These are phyloP conservation scores for Neodiprion virginianus DNA, from an alignment of 1,140 invertebrate species.

Conservation along the genomic window DNA sequence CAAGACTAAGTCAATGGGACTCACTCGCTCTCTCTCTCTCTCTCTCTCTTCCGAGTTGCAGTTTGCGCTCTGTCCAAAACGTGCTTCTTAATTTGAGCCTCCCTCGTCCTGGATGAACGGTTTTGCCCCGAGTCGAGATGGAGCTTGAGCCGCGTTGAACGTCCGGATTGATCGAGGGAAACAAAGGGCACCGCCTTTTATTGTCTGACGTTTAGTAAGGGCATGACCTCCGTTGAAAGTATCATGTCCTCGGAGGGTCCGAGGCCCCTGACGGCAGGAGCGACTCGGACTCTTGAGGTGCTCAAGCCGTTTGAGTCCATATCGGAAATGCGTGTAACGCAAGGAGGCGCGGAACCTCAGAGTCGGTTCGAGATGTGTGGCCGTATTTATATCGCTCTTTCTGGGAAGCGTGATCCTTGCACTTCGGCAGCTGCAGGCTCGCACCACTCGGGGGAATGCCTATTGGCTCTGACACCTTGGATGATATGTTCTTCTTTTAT, in stretches of 20 bases:
- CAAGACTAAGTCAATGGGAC: no score
- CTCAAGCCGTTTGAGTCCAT: slow-evolving; percentile 8
- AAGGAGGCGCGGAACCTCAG: background rate
- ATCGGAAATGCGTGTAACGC: no score
- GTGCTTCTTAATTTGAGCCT: no score
- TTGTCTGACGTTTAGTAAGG: slow-evolving; percentile 46
- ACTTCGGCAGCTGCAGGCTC: slow-evolving; percentile 9
- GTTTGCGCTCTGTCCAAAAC: no score
- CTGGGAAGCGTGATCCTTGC: slow-evolving; percentile 16
- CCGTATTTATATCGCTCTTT: slow-evolving; percentile 13
- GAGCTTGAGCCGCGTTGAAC: background rate
- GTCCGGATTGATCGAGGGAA: slow-evolving; percentile 27
- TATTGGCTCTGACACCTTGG: background rate
- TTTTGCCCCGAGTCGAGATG: no score
- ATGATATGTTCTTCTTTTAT: background rate
- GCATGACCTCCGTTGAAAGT: slow-evolving; percentile 42
- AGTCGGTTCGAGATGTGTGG: background rate
- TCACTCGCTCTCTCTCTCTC: no score
- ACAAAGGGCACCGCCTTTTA: slow-evolving; percentile 44
- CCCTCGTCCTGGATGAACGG: no score
- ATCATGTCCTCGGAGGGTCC: slow-evolving; percentile 29
- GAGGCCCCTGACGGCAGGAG: slow-evolving; percentile 26
- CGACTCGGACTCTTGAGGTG: slow-evolving; percentile 25
- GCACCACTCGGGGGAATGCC: background rate
- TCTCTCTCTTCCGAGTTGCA: no score